Evolutionary conservation across 2,888 invertebrate species (phyloP).

Genomic region (Tachina fera): DNA sequence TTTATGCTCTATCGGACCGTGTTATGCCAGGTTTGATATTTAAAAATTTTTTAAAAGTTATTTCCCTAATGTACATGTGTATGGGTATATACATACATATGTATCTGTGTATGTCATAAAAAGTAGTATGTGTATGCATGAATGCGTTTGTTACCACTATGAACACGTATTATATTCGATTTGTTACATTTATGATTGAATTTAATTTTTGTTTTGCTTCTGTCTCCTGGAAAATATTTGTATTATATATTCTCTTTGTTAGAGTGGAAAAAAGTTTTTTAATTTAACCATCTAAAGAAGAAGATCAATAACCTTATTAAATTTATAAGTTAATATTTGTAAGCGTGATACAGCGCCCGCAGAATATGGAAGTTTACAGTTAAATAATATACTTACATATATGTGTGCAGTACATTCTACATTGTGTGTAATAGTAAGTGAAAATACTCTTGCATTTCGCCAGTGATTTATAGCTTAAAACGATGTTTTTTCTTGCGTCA

Average conservation of each 20-base stretch:
- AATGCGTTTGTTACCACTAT: background rate
- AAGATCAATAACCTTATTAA: conserved; percentile 6
- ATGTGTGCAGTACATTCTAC: too few species aligned
- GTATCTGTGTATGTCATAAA: background rate
- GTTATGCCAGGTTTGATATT: too few species aligned
- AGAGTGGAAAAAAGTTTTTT: conserved; percentile 64
- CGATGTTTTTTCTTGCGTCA: too few species aligned
- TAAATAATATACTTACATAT: too few species aligned
- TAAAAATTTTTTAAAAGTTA: too few species aligned
- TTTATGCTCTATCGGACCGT: too few species aligned
- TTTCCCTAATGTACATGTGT: too few species aligned
- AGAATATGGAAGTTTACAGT: background rate
- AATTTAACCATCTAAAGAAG: conserved; percentile 53
- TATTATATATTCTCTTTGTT: conserved; percentile 25
- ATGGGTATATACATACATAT: too few species aligned
- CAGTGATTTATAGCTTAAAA: too few species aligned
- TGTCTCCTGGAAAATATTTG: conserved; percentile 27
- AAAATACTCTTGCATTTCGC: too few species aligned
- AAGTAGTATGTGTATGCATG: too few species aligned
- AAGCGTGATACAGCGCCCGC: conserved; percentile 1
- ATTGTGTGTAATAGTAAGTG: too few species aligned
- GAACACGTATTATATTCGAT: conserved; percentile 70
- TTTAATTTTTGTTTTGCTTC: conserved; percentile 61
- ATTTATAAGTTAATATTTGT: conserved; percentile 35
- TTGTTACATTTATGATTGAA: conserved; percentile 65